Evolutionary conservation across 2,888 invertebrate genomes (phyloP), one percentile per base, ranked within the genome.

Genomic region (Nemotelus nigrinus): DNA sequence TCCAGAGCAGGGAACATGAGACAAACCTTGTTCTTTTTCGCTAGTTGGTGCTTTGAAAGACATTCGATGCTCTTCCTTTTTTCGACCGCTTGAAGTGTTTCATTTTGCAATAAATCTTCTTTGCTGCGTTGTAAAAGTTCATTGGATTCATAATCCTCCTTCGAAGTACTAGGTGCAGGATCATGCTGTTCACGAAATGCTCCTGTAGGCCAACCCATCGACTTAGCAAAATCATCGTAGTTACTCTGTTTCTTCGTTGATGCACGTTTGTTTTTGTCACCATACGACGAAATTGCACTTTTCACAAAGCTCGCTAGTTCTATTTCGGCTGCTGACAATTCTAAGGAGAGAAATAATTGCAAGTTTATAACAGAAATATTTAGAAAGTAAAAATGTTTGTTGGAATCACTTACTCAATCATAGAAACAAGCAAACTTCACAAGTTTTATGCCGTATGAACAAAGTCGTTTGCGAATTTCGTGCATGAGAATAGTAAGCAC

Each of bases 11-110:
- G 7, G 2, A 3, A 39, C 43, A 10, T 72, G 1, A 3, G 53
- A 80, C 82, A 84, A 82, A 87, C 87, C 80, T 82, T 83, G 45
- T 83, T 83, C 2, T 84, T 10, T 44, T 82, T 78, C 80, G 89
- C 90, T 68, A 91, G 85, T 83, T 88, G 89, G 80, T 88, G 91
- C 45, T 90, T 88, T 77, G 82, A 78, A 2, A 83, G 70, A 3
- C 78, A 81, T 1, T 84, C 85, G 3, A 85, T 43, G 2, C 82
- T 82, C 10, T 84, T 81, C 2, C 91, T 86, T 82, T 91, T 89
- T 82, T 94, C 93, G 82, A 93, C 90, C 1, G 92, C 93, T 70
- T 89, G 89, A 78, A 93, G 84, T 2, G 89, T 88, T 63, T 92
- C 91, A 79, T 91, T 92, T 81, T 90, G 85, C 86, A 94, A 79